Evolutionary conservation across 35 echinoderm and acorn worm genomes (phyloP).

Genomic region (Ptychodera flava): DNA sequence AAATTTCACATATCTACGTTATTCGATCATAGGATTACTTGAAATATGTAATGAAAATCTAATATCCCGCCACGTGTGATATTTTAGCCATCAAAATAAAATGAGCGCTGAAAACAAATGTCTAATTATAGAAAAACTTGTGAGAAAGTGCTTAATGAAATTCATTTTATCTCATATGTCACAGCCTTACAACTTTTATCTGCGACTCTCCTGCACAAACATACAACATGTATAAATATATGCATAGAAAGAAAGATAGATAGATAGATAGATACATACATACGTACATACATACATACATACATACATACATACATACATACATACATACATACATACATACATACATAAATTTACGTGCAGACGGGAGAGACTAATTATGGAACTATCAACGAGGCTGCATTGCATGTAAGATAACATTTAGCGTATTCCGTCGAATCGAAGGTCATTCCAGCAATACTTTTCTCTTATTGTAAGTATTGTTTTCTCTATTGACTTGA

Average conservation of each 20-base stretch:
- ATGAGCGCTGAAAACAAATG: background rate
- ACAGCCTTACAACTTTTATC: background rate
- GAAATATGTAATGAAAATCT: too few relatives aligned
- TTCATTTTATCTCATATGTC: background rate
- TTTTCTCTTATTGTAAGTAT: background rate
- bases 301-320: conserved; percentile 2
- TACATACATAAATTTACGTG: background rate
- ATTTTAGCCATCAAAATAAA: background rate
- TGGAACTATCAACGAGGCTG: background rate
- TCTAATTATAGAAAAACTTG: background rate
- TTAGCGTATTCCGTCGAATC: background rate
- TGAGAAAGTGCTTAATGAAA: background rate
- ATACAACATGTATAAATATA: background rate
- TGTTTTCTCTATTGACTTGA: background rate
- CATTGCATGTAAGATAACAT: background rate
- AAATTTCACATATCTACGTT: too few relatives aligned
- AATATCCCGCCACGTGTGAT: too few relatives aligned
- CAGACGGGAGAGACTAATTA: background rate
- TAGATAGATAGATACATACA: background rate
- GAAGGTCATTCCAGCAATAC: too few relatives aligned
- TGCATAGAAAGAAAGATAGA: background rate
- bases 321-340: conserved; percentile 2
- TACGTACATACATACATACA: background rate
- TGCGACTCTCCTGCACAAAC: background rate
- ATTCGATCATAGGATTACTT: too few relatives aligned